A percentile compares a stretch with the other conserved stretches of the same genome.
These are phyloP conservation scores for Ceyx margarethae DNA, from an alignment of 2,113 vertebrate species.

Conservation along the genomic window DNA sequence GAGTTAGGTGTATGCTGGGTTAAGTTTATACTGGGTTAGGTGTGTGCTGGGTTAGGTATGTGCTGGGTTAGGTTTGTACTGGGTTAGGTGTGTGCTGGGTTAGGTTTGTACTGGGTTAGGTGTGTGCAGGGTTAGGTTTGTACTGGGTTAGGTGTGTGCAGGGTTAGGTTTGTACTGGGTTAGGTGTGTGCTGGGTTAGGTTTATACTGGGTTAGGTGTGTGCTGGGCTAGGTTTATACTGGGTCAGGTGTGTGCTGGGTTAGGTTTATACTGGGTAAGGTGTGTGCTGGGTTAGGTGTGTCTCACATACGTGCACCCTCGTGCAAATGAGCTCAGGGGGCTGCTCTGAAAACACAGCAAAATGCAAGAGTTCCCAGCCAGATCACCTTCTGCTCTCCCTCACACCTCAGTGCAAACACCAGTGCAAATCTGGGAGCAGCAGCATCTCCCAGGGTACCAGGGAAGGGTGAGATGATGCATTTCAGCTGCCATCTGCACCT, in stretches of 20 bases:
- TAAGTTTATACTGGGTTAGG: not conserved
- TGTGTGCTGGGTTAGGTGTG: not conserved
- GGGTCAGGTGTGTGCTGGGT: not conserved
- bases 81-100: too few species aligned
- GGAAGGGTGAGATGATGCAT: not conserved
- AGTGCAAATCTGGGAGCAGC: not conserved
- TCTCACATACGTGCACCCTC: not conserved
- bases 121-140: too few species aligned
- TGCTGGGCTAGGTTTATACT: not conserved
- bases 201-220: too few species aligned
- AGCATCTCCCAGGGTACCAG: not conserved
- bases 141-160: too few species aligned
- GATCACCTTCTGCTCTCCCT: not conserved
- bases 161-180: not conserved
- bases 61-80: not conserved
- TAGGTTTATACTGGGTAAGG: not conserved
- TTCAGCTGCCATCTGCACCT: not conserved
- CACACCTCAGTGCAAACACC: not conserved
- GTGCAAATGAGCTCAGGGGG: not conserved
- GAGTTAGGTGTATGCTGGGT: not conserved
- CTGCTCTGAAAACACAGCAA: not conserved
- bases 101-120: too few species aligned
- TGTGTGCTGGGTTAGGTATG: not conserved
- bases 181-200: not conserved
- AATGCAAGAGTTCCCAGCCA: not conserved